Evolutionary conservation across 2,888 invertebrate species (phyloP).

Genomic region (Lycia hirtaria): DNA sequence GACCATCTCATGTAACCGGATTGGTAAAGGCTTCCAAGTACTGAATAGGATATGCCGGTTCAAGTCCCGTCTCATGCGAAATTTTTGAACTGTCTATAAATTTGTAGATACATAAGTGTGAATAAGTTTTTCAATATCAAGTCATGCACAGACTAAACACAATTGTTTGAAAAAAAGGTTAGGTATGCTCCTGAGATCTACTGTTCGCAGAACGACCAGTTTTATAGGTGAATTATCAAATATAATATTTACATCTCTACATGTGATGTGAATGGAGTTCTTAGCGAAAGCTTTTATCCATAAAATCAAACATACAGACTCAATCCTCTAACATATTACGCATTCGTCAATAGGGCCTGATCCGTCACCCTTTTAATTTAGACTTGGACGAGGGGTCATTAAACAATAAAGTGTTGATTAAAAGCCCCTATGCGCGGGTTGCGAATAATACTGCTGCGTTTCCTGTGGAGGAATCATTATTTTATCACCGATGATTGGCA

Average conservation of each 20-base stretch:
- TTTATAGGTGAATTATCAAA: no score
- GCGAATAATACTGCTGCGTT: slow-evolving; percentile 76
- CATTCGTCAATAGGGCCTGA: slow-evolving; percentile 82
- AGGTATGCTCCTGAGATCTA: no score
- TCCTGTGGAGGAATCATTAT: slow-evolving; percentile 80
- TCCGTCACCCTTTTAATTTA: slow-evolving; percentile 85
- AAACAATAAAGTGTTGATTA: slow-evolving; percentile 86
- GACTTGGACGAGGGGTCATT: slow-evolving; percentile 83
- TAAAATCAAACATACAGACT: slow-evolving; percentile 75
- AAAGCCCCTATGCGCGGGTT: slow-evolving; percentile 83
- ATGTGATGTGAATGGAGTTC: slow-evolving; percentile 11
- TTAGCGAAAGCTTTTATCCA: slow-evolving; percentile 61
- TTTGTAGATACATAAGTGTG: no score
- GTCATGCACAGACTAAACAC: no score
- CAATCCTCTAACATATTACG: slow-evolving; percentile 78
- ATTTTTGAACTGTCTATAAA: not conserved
- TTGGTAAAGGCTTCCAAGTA: no score
- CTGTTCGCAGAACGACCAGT: no score
- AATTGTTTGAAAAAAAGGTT: no score
- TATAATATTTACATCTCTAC: no score
- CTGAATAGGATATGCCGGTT: no score
- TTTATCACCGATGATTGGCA: slow-evolving; percentile 84
- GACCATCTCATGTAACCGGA: no score
- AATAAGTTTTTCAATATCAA: no score
- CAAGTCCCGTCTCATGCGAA: no score